A percentile compares a stretch with the other conserved stretches of the same genome.
These are phyloP conservation scores for Diploptera punctata DNA, from an alignment of 2,888 invertebrate genomes.

Conservation along the genomic window DNA sequence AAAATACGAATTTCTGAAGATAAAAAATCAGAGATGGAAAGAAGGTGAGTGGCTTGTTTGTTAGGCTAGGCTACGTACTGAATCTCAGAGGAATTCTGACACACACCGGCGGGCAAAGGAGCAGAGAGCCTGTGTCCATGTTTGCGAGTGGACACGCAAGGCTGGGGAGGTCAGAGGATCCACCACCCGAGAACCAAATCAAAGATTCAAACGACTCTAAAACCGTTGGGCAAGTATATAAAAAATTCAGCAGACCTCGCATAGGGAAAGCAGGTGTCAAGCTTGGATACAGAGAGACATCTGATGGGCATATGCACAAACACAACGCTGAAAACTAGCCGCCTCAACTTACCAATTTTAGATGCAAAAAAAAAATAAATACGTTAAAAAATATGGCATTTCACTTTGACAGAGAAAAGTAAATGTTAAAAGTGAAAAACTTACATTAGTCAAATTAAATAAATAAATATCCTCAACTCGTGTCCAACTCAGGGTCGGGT, in stretches of 20 bases:
- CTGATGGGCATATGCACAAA: background rate
- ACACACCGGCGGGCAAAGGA: background rate
- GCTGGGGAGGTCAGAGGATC: background rate
- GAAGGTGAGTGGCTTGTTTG: no score
- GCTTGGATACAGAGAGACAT: background rate
- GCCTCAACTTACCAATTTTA: no score
- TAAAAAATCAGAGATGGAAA: no score
- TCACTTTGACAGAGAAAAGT: no score
- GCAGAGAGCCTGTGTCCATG: background rate
- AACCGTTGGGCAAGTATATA: constrained; percentile 11
- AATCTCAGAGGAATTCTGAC: background rate
- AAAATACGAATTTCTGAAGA: no score
- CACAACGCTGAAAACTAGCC: background rate
- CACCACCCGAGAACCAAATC: background rate
- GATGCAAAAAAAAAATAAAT: no score
- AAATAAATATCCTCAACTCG: no score
- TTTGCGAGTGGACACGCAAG: constrained; percentile 1
- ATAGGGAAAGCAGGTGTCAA: constrained; percentile 20
- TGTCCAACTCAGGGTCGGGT: no score
- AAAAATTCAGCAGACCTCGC: constrained; percentile 16
- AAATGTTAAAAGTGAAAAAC: no score
- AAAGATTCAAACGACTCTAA: constrained; percentile 29
- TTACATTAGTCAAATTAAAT: no score
- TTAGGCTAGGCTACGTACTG: no score
- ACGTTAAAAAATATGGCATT: no score